A percentile compares a stretch with the other conserved stretches of the same genome.
Evolutionary conservation across 1,140 invertebrate species (phyloP).

Genomic region (Drusus annulatus): DNA sequence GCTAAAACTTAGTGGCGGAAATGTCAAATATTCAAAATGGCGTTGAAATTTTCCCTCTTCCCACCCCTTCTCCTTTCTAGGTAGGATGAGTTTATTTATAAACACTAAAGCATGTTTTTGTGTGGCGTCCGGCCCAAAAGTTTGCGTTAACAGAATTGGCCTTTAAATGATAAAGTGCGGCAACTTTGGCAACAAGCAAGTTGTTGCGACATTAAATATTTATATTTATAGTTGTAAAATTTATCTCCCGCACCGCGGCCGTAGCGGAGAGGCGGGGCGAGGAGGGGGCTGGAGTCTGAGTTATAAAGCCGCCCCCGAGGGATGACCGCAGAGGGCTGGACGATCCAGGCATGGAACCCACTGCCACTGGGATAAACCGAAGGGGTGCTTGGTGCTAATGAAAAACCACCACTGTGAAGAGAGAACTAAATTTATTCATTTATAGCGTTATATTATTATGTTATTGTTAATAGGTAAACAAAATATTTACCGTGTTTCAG

Average conservation of each 20-base stretch:
- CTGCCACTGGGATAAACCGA: not conserved
- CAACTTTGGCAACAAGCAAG: not conserved
- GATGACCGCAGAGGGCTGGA: not conserved
- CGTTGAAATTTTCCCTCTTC: too few species aligned
- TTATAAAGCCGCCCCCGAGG: slow-evolving; percentile 10
- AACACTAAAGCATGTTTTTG: too few species aligned
- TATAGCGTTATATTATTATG: too few species aligned
- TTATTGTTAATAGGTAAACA: too few species aligned
- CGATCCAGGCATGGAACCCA: not conserved
- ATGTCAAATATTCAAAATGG: too few species aligned
- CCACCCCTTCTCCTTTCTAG: too few species aligned
- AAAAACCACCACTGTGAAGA: not conserved
- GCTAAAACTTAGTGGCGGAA: too few species aligned
- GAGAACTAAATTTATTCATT: too few species aligned
- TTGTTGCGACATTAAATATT: slow-evolving; percentile 17
- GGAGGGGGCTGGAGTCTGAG: not conserved
- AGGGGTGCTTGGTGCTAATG: not conserved
- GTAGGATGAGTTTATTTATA: too few species aligned
- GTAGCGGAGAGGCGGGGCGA: not conserved
- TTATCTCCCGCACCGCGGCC: slow-evolving; percentile 3
- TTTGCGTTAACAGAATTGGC: not conserved
- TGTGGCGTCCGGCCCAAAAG: too few species aligned
- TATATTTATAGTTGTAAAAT: slow-evolving; percentile 22
- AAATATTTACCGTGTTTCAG: too few species aligned
- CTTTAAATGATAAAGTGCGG: slow-evolving; percentile 13